These are phyloP conservation scores for Ladona fulva DNA, from an alignment of 1,140 invertebrate genomes.

Conservation along the genomic window DNA sequence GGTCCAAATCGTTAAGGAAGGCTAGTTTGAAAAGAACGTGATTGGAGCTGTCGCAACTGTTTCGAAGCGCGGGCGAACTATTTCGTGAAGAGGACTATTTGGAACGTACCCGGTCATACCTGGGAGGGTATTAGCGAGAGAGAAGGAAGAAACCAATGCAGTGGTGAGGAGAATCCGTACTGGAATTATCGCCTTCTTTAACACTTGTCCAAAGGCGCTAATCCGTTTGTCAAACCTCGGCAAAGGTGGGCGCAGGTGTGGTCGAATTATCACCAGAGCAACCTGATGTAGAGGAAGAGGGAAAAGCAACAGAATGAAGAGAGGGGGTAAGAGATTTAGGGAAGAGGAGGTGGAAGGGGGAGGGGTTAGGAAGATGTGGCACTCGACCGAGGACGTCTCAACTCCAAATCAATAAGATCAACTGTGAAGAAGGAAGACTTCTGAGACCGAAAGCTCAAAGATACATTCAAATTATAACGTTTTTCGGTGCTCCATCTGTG, in stretches of 20 bases:
- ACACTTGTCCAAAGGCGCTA: neutral
- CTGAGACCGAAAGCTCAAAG: neutral
- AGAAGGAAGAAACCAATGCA: neutral
- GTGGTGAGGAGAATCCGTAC: neutral
- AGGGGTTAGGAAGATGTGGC: too few species aligned
- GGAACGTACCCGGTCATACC: neutral
- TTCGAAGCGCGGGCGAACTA: too few species aligned
- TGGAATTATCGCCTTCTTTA: neutral
- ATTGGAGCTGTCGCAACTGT: too few species aligned
- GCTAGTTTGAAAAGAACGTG: too few species aligned
- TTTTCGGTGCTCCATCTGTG: too few species aligned
- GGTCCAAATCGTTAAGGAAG: too few species aligned
- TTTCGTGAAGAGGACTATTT: too few species aligned
- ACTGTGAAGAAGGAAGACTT: neutral
- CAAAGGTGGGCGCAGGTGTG: neutral
- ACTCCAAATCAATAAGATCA: conserved; percentile 5
- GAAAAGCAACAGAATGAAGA: neutral
- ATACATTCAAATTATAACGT: neutral
- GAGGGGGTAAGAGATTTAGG: neutral
- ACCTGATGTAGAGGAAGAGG: neutral
- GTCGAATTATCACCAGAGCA: neutral
- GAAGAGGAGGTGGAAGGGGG: neutral
- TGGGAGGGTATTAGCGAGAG: neutral
- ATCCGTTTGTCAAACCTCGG: neutral
- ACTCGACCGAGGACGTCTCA: neutral